Conservation (phyloP, 2,888 invertebrate species). For the Drosophila kuntzei region DNA sequence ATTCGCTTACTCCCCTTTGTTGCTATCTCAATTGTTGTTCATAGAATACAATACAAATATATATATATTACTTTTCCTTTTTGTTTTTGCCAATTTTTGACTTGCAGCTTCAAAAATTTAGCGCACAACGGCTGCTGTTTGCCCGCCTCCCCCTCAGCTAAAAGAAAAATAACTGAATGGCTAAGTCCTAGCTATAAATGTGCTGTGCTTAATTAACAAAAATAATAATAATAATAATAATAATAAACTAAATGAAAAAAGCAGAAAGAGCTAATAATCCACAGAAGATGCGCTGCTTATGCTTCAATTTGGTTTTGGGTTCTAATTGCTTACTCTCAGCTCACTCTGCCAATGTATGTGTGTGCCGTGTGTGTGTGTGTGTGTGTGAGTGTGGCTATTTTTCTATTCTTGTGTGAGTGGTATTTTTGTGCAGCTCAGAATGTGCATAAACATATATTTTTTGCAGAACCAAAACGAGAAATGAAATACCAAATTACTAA, state of each 20-base stretch:
- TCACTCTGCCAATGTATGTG: slow-evolving; percentile 29
- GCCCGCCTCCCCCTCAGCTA: slow-evolving; percentile 44
- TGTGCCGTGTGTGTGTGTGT: slow-evolving; percentile 10
- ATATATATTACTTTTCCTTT: slow-evolving; percentile 23
- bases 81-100: slow-evolving; percentile 63
- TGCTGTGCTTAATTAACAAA: slow-evolving; percentile 72
- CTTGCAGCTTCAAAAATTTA: slow-evolving; percentile 71
- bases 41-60: slow-evolving; percentile 39
- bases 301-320: slow-evolving; percentile 73
- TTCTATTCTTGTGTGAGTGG: slow-evolving; percentile 19
- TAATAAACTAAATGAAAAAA: slow-evolving; percentile 36
- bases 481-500: slow-evolving; percentile 40
- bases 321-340: slow-evolving; percentile 59
- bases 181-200: slow-evolving; percentile 64
- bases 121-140: slow-evolving; percentile 70
- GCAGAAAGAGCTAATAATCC: slow-evolving; percentile 40
- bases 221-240: slow-evolving; percentile 17
- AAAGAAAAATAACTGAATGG: slow-evolving; percentile 41
- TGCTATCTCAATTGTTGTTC: slow-evolving; percentile 49
- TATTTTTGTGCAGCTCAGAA: slow-evolving; percentile 46
- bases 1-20: slow-evolving; percentile 50
- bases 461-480: slow-evolving; percentile 57
- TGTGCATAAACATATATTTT: slow-evolving; percentile 52
- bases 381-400: slow-evolving; percentile 21
- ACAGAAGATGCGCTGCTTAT: slow-evolving; percentile 65